These are phyloP conservation scores for Thumatha senex DNA, from an alignment of 2,888 invertebrate species.

Conservation along the genomic window DNA sequence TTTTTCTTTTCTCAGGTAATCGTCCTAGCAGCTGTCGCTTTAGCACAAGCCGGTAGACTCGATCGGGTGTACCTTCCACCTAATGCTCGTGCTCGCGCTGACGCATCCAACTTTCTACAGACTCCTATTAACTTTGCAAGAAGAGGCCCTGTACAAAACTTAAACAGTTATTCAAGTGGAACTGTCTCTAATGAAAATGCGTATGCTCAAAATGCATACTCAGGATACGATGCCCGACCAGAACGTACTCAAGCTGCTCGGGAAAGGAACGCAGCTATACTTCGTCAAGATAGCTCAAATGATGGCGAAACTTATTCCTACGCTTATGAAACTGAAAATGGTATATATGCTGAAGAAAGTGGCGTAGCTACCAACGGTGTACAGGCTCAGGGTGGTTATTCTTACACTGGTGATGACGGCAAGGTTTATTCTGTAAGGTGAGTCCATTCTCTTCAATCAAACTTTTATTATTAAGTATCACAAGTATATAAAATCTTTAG, in stretches of 20 bases:
- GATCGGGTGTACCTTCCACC: constrained; percentile 68
- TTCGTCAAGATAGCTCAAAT: constrained; percentile 65
- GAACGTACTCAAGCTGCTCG: constrained; percentile 68
- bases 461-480: no score
- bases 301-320: constrained; percentile 70
- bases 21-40: constrained; percentile 49
- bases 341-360: constrained; percentile 69
- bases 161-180: background rate
- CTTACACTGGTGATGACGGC: constrained; percentile 76
- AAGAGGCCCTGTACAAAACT: background rate
- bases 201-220: constrained; percentile 8
- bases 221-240: constrained; percentile 41
- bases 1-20: constrained; percentile 52
- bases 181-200: constrained; percentile 13
- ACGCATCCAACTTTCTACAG: constrained; percentile 18
- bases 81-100: constrained; percentile 32
- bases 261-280: constrained; percentile 70
- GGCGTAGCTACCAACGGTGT: constrained; percentile 74
- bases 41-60: constrained; percentile 58
- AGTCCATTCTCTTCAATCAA: constrained; percentile 5
- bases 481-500: no score
- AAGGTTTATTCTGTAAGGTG: constrained; percentile 70
- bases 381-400: constrained; percentile 68
- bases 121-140: constrained; percentile 23
- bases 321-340: constrained; percentile 72